Base-by-base conservation (phyloP, 2,888 invertebrate genomes). In the Tetramorium bicarinatum region DNA sequence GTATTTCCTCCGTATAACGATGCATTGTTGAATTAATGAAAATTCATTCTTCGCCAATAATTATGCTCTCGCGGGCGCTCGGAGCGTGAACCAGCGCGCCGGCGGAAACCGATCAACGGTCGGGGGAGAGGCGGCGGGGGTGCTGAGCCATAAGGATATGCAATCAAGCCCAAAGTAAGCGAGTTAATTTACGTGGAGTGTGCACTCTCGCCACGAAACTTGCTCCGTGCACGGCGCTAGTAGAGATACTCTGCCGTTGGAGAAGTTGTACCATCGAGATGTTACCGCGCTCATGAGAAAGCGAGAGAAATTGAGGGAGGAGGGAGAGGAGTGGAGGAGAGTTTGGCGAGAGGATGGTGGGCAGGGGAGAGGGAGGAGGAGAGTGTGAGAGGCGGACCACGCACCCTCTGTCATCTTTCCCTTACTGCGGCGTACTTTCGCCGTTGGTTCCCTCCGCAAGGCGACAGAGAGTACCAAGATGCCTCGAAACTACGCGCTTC, bases 141-240 rank as follows among this genome's bases (percentile, higher is more conserved):
- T 74, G 87, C 87, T 82, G 88, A 89, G 91, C 86, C 87, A 88
- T 87, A 88, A 90, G 90, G 91, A 90, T 91, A 91, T 90, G 92
- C 91, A 92, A 93, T 93, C 91, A 92, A 92, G 91, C 88, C 90
- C 87, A 89, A 89, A 92, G 92, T 90, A 92, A 92, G 92, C 90
- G 90, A 92, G 92, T 91, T 93, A 92, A 93, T 92, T 92, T 92
- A 91, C 90, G 88, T 90, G 91, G 88, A 93, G 91, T 91, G 92
- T 91, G 92, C 92, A 91, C 89, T 91, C 91, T 91, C 88, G 91
- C 91, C 91, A 91, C 90, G 91, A 92, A 93, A 92, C 92, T 92
- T 92, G 89, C 88, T 90, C 87, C 88, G 88, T 84, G 83, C 88
- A 86, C 88, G 84, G 88, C 82, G 87, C 86, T 86, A 71, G 84